Conservation (phyloP, 2,888 invertebrate genomes). For the Pheosia gnoma region DNA sequence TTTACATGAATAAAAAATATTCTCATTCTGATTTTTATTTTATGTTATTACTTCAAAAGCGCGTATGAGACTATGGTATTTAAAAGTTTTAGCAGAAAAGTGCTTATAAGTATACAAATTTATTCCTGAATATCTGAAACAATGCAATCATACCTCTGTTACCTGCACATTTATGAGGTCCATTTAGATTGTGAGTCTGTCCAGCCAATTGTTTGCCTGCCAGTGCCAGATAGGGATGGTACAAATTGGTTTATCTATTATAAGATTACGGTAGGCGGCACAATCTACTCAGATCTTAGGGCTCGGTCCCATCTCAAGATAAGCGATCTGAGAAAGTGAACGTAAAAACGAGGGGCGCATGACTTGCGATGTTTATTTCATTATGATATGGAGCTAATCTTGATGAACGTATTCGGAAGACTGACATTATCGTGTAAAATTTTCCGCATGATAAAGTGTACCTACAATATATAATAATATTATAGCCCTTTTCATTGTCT, state of each 20-base stretch:
- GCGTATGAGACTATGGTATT: no score
- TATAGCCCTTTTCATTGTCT: no score
- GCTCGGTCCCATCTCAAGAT: not conserved
- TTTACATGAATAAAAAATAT: no score
- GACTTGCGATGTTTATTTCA: not conserved
- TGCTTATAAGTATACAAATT: not conserved
- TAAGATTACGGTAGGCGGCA: constrained; percentile 55
- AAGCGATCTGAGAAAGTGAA: not conserved
- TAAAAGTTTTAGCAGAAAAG: not conserved
- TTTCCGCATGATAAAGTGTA: no score
- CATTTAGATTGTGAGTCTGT: constrained; percentile 29
- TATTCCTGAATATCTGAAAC: constrained; percentile 7
- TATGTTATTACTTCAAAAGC: not conserved
- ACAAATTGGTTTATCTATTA: constrained; percentile 62
- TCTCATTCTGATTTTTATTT: no score
- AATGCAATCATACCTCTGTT: constrained; percentile 17
- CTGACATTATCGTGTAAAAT: no score
- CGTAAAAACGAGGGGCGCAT: not conserved
- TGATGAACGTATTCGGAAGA: no score
- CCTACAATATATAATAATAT: no score
- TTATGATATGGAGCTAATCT: not conserved
- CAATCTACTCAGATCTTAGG: constrained; percentile 52
- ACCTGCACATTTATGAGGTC: constrained; percentile 28
- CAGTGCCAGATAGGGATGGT: constrained; percentile 46
- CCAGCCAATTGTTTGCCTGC: constrained; percentile 41